Evolutionary conservation across 2,888 invertebrate genomes (phyloP), one percentile per base, ranked within the genome.

Genomic region (Anthophora plumipes): DNA sequence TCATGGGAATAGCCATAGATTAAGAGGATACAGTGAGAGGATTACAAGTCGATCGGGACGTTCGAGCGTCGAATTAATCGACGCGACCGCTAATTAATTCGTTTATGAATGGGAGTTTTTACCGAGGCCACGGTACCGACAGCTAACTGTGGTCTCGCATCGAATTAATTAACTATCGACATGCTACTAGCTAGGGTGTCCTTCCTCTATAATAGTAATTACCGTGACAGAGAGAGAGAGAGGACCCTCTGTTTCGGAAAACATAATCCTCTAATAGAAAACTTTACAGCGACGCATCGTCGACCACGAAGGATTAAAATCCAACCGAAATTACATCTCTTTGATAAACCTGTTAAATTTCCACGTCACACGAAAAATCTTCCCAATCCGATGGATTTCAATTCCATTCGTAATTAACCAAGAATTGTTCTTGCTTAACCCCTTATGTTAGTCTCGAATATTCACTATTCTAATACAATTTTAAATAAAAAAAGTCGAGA

Each of bases 151-250:
- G 61, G 78, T 70, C 46, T 54, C 39, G 60, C 41, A 71, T 67
- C 79, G 61, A 80, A 78, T 80, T 80, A 80, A 80, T 80, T 80
- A 80, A 55, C 79, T 43, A 67, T 80, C 67, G 66, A 67, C 71
- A 50, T 59, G 48, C 54, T 63, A 31, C 50, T 55, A 68, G 46
- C 22, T 22, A 7, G 61, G 59, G 31, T 57, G 72, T 50, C 79
- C 67, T 25, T 31, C 63, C 73, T 52, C 22, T 80, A 46, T 64
- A 50, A 68, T 48, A 59, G 43, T 57, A 57, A 80, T 79, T 72
- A 80, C 52, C 67, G 17, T 22, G 68, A 37, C 64, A 48, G 41
- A 64, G 68, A 37, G 39, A 12, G n/a, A n/a, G n/a, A 50, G 3
- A 3, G 31, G 4, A 31, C 2, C 22, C 39, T 9, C 11, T 20